Evolutionary conservation across 2,797 vertebrate species (phyloP).

Genomic region (Propithecus deckenii): DNA sequence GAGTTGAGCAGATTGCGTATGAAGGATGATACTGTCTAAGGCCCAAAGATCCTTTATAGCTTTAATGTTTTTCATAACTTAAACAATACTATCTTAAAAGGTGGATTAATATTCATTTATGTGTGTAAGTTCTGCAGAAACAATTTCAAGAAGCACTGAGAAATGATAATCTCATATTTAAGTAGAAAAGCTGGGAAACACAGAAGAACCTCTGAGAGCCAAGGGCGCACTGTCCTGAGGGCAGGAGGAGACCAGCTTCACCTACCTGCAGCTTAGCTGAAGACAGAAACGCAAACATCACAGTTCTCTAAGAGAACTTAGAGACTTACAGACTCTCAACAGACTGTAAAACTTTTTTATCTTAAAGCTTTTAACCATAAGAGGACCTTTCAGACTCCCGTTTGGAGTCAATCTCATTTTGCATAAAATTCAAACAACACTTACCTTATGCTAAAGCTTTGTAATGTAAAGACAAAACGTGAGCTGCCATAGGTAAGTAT

Average conservation of each 20-base stretch:
- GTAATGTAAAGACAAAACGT: not conserved
- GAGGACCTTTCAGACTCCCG: not conserved
- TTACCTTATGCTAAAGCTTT: not conserved
- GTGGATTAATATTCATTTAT: not conserved
- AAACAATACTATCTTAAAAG: not conserved
- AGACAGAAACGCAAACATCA: not conserved
- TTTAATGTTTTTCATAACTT: not conserved
- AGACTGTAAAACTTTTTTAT: not conserved
- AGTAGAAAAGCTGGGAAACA: not conserved
- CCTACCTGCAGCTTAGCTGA: not conserved
- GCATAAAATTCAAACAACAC: not conserved
- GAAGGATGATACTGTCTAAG: not conserved
- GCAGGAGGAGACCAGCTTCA: accelerated
- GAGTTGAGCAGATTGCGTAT: not conserved
- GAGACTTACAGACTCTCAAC: not conserved
- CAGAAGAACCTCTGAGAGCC: not conserved
- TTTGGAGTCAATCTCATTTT: not conserved
- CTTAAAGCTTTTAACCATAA: not conserved
- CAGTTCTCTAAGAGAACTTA: not conserved
- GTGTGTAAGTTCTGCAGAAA: not conserved
- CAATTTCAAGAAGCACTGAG: not conserved
- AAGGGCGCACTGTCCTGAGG: not conserved
- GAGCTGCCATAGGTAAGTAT: not conserved
- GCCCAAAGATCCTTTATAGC: accelerated
- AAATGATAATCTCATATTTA: not conserved